Conservation (phyloP, 1,140 invertebrate species). For the Trichomalopsis sarcophagae region DNA sequence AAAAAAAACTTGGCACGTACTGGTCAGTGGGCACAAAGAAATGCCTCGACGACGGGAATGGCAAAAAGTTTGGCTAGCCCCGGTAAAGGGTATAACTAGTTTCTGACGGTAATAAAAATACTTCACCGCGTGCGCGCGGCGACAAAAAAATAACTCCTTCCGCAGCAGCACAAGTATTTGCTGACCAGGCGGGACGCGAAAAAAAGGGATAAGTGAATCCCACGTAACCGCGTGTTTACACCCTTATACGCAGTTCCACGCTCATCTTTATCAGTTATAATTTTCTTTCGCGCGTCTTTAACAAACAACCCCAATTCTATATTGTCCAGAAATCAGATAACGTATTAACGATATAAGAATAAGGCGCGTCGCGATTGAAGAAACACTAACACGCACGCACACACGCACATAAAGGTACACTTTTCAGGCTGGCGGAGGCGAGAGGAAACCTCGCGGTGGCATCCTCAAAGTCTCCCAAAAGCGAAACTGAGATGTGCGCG, state of each 20-base stretch:
- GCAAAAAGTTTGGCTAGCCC: too few relatives aligned
- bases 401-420: slow-evolving; percentile 56
- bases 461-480: slow-evolving; percentile 58
- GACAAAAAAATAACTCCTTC: not conserved
- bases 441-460: slow-evolving; percentile 56
- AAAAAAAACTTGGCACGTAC: too few relatives aligned
- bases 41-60: too few relatives aligned
- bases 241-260: slow-evolving; percentile 26
- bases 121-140: not conserved
- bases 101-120: not conserved
- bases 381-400: slow-evolving; percentile 53
- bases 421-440: slow-evolving; percentile 59
- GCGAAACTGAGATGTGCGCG: slow-evolving; percentile 37
- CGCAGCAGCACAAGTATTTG: not conserved
- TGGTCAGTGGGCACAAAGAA: too few relatives aligned
- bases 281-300: not conserved
- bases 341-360: not conserved
- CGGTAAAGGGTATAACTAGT: too few relatives aligned
- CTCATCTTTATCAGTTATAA: slow-evolving; percentile 45
- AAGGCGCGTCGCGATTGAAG: not conserved
- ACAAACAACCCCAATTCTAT: not conserved
- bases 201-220: not conserved
- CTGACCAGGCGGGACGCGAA: not conserved
- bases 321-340: not conserved
- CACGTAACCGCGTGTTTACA: not conserved